Percentiles rank a stretch among this genome's conserved stretches.
Evolutionary conservation across 2,113 vertebrate genomes (phyloP).

Genomic region (Cavia porcellus): DNA sequence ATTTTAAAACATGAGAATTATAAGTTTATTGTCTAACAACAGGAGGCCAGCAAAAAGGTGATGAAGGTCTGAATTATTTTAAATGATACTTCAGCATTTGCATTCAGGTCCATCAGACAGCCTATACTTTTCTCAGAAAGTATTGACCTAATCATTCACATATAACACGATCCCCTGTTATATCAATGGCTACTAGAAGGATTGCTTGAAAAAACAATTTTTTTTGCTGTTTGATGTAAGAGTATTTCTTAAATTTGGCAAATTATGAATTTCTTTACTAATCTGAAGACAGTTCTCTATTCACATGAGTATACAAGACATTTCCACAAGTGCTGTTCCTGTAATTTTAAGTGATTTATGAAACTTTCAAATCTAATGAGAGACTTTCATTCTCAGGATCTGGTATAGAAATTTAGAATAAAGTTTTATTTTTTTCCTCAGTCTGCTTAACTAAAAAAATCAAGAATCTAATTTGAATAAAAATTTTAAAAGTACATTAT

Average conservation of each 20-base stretch:
- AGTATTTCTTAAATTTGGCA: slow-evolving; percentile 32
- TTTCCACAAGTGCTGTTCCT: not conserved
- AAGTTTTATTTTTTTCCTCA: not conserved
- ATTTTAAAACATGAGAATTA: not conserved
- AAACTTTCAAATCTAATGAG: not conserved
- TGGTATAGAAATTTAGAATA: not conserved
- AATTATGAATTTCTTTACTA: slow-evolving; percentile 13
- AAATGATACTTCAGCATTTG: not conserved
- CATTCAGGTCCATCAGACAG: not conserved
- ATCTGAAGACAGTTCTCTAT: not conserved
- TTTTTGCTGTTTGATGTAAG: slow-evolving; percentile 2
- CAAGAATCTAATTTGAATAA: slow-evolving; percentile 49
- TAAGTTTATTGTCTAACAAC: not conserved
- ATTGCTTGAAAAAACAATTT: slow-evolving; percentile 8
- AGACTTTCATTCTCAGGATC: not conserved
- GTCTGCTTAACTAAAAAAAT: not conserved
- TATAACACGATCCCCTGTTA: not conserved
- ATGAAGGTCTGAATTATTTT: not conserved
- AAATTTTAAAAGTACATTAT: not conserved
- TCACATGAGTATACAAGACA: not conserved
- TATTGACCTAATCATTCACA: not conserved
- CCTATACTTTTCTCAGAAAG: not conserved
- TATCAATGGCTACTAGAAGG: not conserved
- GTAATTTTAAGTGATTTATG: slow-evolving; percentile 46
- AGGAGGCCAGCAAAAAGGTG: not conserved